Conservation (phyloP, 2,113 vertebrate species). For the Mesitornis unicolor region DNA sequence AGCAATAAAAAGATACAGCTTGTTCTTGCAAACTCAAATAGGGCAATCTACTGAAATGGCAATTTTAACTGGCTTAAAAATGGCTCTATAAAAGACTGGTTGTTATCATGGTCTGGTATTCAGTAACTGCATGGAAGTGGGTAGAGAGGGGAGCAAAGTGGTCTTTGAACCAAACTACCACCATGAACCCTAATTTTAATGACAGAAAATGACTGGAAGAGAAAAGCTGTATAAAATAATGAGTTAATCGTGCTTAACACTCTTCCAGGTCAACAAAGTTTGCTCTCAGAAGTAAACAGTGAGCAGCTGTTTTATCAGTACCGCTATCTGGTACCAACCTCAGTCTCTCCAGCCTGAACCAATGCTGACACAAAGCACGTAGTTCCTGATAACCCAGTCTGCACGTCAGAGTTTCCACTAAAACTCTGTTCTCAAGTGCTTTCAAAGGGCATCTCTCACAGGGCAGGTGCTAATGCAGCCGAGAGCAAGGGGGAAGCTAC, state of each 20-base stretch:
- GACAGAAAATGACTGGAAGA: background rate
- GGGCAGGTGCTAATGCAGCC: accelerated
- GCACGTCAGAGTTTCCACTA: background rate
- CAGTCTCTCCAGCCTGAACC: background rate
- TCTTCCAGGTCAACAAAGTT: background rate
- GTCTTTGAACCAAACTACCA: background rate
- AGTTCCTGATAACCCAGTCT: background rate
- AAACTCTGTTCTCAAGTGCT: background rate
- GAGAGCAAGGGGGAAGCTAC: background rate
- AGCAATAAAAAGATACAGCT: constrained; percentile 60
- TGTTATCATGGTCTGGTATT: background rate
- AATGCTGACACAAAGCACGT: accelerated
- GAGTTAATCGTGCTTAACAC: background rate
- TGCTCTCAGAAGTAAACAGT: background rate
- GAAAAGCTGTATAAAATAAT: background rate
- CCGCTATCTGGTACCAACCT: background rate
- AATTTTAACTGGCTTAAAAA: constrained; percentile 62
- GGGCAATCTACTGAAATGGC: constrained; percentile 40
- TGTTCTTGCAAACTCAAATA: constrained; percentile 47
- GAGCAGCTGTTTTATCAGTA: background rate
- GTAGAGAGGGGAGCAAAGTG: background rate
- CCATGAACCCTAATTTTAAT: background rate
- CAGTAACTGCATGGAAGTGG: background rate
- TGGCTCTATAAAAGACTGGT: constrained; percentile 34
- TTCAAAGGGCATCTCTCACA: background rate